These are phyloP conservation scores for Varanus komodoensis DNA, from an alignment of 2,113 vertebrate genomes.

Conservation along the genomic window DNA sequence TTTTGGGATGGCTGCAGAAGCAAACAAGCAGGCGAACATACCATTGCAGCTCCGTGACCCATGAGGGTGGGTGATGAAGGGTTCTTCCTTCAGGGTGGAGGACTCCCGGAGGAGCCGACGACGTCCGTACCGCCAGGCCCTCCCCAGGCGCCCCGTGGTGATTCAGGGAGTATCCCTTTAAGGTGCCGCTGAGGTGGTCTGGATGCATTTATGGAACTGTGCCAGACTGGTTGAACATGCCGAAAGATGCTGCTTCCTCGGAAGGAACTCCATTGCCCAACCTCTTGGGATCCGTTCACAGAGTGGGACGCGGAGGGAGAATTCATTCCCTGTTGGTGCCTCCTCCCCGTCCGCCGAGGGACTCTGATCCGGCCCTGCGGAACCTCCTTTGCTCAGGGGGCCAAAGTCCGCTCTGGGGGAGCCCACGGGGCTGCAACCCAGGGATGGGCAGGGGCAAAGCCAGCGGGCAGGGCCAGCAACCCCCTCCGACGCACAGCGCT, in stretches of 20 bases:
- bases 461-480: no score
- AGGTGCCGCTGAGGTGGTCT: slow-evolving; percentile 28
- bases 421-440: no score
- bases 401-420: no score
- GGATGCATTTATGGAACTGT: not conserved
- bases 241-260: not conserved
- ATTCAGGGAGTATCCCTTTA: slow-evolving; percentile 41
- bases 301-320: no score
- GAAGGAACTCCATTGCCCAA: not conserved
- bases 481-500: no score
- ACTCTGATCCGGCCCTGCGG: no score
- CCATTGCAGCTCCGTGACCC: not conserved
- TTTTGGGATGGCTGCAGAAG: not conserved
- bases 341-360: no score
- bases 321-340: no score
- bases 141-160: not conserved
- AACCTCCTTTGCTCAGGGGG: no score
- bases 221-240: slow-evolving; percentile 13
- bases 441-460: no score
- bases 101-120: not conserved
- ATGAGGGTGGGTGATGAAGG: not conserved
- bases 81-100: not conserved
- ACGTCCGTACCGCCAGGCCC: slow-evolving; percentile 18
- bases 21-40: not conserved
- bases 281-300: not conserved